Base-by-base conservation (phyloP, 35 echinoderm and acorn worm genomes). In the Nesometra sesokonis region DNA sequence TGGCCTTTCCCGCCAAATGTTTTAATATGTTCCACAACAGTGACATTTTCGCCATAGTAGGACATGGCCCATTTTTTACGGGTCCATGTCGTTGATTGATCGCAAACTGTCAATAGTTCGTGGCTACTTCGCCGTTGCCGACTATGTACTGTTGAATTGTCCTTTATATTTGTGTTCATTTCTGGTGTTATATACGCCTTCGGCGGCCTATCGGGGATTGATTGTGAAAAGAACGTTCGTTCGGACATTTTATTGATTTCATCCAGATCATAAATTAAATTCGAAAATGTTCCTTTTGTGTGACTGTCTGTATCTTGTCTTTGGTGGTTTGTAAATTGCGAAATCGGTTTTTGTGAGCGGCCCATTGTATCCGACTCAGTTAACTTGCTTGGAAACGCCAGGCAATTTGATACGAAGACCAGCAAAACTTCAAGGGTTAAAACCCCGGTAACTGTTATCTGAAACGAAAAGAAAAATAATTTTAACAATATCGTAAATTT, bases 21-120 rank as follows among this genome's bases (percentile, higher is more conserved):
- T 82, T 84, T 89, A 19, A 93, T 93, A 33, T 85, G 77, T 17
- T 88, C 82, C 34, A 93, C 32, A 47, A 93, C 87, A 13, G 91
- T 93, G 32, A 93, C 83, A 35, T 89, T 93, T 77, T 93, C 81
- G 31, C 91, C 91, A 34, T 80, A 93, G 30, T 84, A 78, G 76
- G 88, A 86, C 76, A 78, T 80, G 30, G 76, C 91, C 80, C 86
- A 89, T 77, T 35, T 67, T 34, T 93, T 93, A 37, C 43, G 35
- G 13, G 47, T 32, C 91, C 91, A 93, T 1, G 21, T 36, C 31
- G 78, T 35, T 17, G 77, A 82, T 23, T 77, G 83, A 17, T 93
- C 87, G 76, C 91, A 93, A 19, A 88, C 91, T 15, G 87, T 40
- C 76, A 67, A 81, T 35, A 57, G 17, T 32, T 81, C 85, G 30